A percentile compares a stretch with the other conserved stretches of the same genome.
phyloP scores from a whole-genome alignment of 1,140 invertebrate species.

The Telenomus remus region DNA sequence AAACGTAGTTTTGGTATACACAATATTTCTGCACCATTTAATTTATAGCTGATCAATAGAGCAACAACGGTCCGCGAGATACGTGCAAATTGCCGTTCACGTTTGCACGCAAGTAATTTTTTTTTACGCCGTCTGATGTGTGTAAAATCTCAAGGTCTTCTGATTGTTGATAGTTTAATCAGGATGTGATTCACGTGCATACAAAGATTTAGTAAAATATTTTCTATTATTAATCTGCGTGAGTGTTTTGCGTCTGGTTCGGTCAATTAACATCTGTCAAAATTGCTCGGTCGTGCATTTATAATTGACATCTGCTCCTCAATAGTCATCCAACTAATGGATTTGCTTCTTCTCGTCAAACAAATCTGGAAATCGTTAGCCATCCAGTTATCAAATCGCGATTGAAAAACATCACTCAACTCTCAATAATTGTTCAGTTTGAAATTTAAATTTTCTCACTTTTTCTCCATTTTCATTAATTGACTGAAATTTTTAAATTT shows the following conservation, averaged over 20 bases:
- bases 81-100: conserved; percentile 45
- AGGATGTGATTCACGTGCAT: conserved; percentile 30
- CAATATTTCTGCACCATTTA: too few species aligned
- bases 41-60: too few species aligned
- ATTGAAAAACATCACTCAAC: too few species aligned
- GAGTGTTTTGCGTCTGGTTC: conserved; percentile 3
- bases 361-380: background rate
- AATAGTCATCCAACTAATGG: background rate
- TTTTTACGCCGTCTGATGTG: conserved; percentile 31
- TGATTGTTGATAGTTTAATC: conserved; percentile 41
- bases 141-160: conserved; percentile 32
- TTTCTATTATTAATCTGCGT: conserved; percentile 24
- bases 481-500: too few species aligned
- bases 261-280: conserved; percentile 10
- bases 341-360: background rate
- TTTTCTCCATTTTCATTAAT: too few species aligned
- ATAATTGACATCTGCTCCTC: background rate
- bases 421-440: too few species aligned
- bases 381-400: too few species aligned
- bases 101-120: conserved; percentile 40
- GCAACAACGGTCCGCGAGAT: conserved; percentile 9
- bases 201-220: conserved; percentile 5
- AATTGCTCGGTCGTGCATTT: background rate
- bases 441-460: too few species aligned
- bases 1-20: too few species aligned